Percentiles rank a stretch among this genome's conserved stretches.
These are phyloP conservation scores for Apostichopus japonicus DNA, from an alignment of 35 echinoderm and acorn worm genomes.

Conservation along the genomic window DNA sequence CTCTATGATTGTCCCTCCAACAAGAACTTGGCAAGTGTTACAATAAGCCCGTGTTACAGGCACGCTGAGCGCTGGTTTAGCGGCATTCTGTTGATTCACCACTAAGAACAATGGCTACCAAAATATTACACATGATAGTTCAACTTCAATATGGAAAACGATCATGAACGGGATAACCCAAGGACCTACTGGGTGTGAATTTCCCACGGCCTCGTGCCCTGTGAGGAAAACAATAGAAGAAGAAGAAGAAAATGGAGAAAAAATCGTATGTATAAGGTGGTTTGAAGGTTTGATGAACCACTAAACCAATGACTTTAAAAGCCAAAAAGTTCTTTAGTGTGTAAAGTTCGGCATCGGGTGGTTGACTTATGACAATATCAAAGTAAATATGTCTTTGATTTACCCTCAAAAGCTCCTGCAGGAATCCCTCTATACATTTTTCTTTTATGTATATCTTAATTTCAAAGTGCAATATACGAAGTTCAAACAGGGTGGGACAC, in stretches of 20 bases:
- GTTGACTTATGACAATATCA: constrained; percentile 23
- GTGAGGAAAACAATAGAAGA: neutral
- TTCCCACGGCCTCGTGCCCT: constrained; percentile 43
- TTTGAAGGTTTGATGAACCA: constrained; percentile 6
- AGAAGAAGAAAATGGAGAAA: neutral
- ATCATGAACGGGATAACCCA: neutral
- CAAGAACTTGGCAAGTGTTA: constrained; percentile 22
- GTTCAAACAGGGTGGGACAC: neutral
- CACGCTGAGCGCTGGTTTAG: constrained; percentile 48
- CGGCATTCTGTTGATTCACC: constrained; percentile 14
- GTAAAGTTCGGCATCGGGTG: constrained; percentile 34
- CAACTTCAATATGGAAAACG: neutral
- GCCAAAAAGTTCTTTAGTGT: constrained; percentile 45
- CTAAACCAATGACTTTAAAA: constrained; percentile 23
- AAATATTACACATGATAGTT: constrained; percentile 37
- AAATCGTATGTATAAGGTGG: neutral
- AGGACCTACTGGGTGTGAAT: constrained; percentile 10
- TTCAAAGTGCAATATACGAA: neutral
- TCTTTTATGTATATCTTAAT: neutral
- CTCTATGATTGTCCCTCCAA: neutral
- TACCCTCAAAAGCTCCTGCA: neutral
- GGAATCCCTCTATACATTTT: too few relatives aligned
- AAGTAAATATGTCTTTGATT: neutral
- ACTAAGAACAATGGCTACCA: constrained; percentile 18
- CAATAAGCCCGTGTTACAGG: constrained; percentile 56